Evolutionary conservation across 2,113 vertebrate species (phyloP), one percentile per base, ranked within the genome.

Genomic region (Polyodon spathula): DNA sequence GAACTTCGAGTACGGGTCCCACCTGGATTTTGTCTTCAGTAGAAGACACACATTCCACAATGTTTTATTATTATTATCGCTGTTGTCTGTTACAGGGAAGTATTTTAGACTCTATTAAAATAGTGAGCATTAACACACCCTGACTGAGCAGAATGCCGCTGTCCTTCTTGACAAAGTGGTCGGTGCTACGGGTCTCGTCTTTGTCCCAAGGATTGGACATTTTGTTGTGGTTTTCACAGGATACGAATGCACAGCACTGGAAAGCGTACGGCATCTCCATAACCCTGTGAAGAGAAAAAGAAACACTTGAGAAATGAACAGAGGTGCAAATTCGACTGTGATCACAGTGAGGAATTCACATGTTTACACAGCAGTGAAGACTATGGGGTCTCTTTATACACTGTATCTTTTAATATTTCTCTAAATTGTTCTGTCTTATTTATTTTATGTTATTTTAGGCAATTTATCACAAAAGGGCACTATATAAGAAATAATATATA

Each of bases 191-290:
- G 51, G 86, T 89, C 58, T 86, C 82, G 52, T 79, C 86, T 82
- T 79, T 86, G 67, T 65, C 86, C 86, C 86, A 86, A 0, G 81
- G 86, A 52, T 68, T 83, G 42, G 81, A 70, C 56, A 84, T 67
- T 76, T 83, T 88, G 27, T 27, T 27, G 68, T 78, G 71, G 59
- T 60, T 89, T 68, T 94, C 90, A 73, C 91, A 94, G 46, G 74
- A 81, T 62, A 89, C 79, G 71, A 95, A 97, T 54, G 88, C 88
- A 66, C 94, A 97, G 61, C 94, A 97, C 71, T 97, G 94, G 62
- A 97, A 97, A 55, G 93, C 89, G 58, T 92, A 93, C 3, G 94
- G 92, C 82, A 97, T 89, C 85, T 97, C 94, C 82, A 95, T 86
- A 60, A 94, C 76, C 78, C 94, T 97, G 76, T 27, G 27, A 27